Percentiles rank a stretch among this genome's conserved stretches.
These are phyloP conservation scores for Xenus cinereus DNA, from an alignment of 2,113 vertebrate species.

Conservation along the genomic window DNA sequence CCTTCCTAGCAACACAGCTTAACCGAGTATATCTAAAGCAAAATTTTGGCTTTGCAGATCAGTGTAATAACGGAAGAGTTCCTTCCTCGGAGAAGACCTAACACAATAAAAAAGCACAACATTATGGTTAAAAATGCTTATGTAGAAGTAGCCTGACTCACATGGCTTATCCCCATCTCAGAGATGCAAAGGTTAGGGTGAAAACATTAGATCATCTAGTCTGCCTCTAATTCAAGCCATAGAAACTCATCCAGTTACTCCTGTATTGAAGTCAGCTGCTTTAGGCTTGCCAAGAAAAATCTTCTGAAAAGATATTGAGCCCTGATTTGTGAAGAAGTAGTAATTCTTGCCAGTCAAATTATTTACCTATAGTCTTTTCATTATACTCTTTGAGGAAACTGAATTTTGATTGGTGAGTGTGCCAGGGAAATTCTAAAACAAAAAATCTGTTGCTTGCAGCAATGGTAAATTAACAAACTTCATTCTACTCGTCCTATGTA, in stretches of 20 bases:
- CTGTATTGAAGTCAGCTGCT: slow-evolving; percentile 9
- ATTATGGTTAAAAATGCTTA: neutral
- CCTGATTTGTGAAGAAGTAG: neutral
- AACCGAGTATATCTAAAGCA: neutral
- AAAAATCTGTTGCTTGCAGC: neutral
- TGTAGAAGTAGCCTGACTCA: neutral
- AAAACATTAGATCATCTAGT: slow-evolving; percentile 18
- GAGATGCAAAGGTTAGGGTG: neutral
- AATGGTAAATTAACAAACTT: neutral
- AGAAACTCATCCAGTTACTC: neutral
- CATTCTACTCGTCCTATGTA: neutral
- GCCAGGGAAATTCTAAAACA: neutral
- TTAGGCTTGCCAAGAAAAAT: neutral
- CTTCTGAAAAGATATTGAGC: neutral
- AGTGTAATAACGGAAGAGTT: neutral
- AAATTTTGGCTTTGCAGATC: neutral
- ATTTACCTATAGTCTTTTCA: neutral
- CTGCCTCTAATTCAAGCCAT: slow-evolving; percentile 8
- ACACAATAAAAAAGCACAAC: neutral
- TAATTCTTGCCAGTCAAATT: neutral
- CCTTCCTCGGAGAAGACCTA: neutral
- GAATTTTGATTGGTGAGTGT: neutral
- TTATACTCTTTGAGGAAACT: neutral
- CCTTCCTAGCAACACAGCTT: neutral
- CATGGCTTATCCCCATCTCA: neutral